These are phyloP conservation scores for Zaprionus camerounensis DNA, from an alignment of 1,140 invertebrate species.

Conservation along the genomic window DNA sequence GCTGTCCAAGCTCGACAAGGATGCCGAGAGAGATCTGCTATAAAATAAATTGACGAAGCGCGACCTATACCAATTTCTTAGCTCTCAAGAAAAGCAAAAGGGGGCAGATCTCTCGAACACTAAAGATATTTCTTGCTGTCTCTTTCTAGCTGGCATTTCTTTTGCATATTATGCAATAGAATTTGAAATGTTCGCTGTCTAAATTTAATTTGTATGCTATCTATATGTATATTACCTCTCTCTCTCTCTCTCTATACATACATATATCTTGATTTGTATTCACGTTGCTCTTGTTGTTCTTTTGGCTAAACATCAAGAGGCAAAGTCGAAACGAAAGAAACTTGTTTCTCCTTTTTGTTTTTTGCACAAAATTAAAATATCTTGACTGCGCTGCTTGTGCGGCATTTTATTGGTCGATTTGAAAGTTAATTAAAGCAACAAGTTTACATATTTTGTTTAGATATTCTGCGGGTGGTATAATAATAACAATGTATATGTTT, in stretches of 20 bases:
- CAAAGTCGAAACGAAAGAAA: conserved; percentile 22
- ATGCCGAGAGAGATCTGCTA: background rate
- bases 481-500: conserved; percentile 1
- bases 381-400: conserved; percentile 16
- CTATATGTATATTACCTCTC: conserved; percentile 14
- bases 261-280: conserved; percentile 18
- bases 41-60: conserved; percentile 21
- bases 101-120: background rate
- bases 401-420: conserved; percentile 31
- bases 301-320: conserved; percentile 55
- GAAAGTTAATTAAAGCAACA: conserved; percentile 37
- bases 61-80: conserved; percentile 62
- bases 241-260: background rate
- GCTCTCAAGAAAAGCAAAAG: conserved; percentile 15
- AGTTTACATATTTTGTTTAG: conserved; percentile 25
- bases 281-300: conserved; percentile 31
- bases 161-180: conserved; percentile 53
- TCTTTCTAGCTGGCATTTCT: conserved; percentile 28
- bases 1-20: background rate
- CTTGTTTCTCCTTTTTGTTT: background rate
- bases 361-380: conserved; percentile 9
- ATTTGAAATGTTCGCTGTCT: conserved; percentile 42
- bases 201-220: conserved; percentile 56
- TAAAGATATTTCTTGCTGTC: background rate
- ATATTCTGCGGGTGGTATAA: conserved; percentile 5